These are phyloP conservation scores for Crotalus helleri DNA, from an alignment of 2,113 vertebrate genomes.

Conservation along the genomic window DNA sequence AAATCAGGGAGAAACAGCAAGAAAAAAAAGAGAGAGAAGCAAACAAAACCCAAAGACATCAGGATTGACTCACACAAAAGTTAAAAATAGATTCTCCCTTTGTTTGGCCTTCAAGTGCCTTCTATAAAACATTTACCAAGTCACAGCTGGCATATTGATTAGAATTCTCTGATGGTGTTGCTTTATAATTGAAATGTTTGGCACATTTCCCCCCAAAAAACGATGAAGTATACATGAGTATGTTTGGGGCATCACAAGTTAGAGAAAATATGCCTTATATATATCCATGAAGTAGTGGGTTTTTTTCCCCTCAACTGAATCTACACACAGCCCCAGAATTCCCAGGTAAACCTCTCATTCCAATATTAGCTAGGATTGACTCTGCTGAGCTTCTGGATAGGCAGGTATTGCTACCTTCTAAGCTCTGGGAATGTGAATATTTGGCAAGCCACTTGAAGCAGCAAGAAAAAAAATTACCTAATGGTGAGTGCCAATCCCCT, in stretches of 20 bases:
- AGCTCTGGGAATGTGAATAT: neutral
- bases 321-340: neutral
- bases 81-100: neutral
- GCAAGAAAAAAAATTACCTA: neutral
- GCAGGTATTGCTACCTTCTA: neutral
- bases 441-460: neutral
- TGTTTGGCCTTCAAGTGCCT: neutral
- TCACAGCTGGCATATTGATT: neutral
- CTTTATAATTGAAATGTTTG: neutral
- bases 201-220: neutral
- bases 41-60: neutral
- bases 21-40: neutral
- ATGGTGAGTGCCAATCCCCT: neutral
- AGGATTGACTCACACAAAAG: neutral
- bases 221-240: neutral
- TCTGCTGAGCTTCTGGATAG: neutral
- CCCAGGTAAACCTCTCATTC: neutral
- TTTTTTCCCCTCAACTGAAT: neutral
- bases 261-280: neutral
- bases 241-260: neutral
- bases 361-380: neutral
- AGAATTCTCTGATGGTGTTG: neutral
- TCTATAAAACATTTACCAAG: slow-evolving; percentile 20
- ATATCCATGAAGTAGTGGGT: neutral
- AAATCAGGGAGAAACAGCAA: neutral